These are phyloP conservation scores for Theonella swinhoei DNA, from an alignment of 37 sponge, comb jelly and placozoan genomes.

Conservation along the genomic window DNA sequence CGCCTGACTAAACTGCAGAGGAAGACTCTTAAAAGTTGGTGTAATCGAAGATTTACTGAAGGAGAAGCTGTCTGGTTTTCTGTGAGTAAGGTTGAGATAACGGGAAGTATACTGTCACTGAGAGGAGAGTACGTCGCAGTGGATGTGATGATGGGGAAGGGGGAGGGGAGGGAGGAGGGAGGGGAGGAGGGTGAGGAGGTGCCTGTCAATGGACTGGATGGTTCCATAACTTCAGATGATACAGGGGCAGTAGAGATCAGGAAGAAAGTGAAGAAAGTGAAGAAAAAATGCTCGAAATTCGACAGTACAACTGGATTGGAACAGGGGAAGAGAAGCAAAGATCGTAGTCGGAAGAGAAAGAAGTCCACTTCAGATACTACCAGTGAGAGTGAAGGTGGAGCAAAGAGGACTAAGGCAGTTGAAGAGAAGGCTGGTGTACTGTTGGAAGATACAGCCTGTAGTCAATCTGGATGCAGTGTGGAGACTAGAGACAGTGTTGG, in stretches of 20 bases:
- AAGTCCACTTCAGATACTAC: background rate
- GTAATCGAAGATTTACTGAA: background rate
- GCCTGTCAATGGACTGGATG: too few relatives aligned
- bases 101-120: constrained; percentile 24
- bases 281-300: background rate
- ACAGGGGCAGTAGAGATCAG: background rate
- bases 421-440: too few relatives aligned
- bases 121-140: constrained; percentile 24
- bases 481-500: too few relatives aligned
- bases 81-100: constrained; percentile 21
- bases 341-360: background rate
- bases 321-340: background rate
- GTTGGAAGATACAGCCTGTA: too few relatives aligned
- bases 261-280: background rate
- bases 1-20: too few relatives aligned
- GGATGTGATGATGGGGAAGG: background rate
- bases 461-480: too few relatives aligned
- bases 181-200: background rate
- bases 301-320: too few relatives aligned
- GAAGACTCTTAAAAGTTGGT: background rate
- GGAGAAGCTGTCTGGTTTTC: constrained; percentile 40
- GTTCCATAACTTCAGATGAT: background rate
- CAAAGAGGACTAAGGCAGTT: too few relatives aligned
- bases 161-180: background rate
- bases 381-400: constrained; percentile 8